A percentile compares a stretch with the other conserved stretches of the same genome.
Conservation (phyloP, 2,888 invertebrate species). For the Calliopum simillimum region DNA sequence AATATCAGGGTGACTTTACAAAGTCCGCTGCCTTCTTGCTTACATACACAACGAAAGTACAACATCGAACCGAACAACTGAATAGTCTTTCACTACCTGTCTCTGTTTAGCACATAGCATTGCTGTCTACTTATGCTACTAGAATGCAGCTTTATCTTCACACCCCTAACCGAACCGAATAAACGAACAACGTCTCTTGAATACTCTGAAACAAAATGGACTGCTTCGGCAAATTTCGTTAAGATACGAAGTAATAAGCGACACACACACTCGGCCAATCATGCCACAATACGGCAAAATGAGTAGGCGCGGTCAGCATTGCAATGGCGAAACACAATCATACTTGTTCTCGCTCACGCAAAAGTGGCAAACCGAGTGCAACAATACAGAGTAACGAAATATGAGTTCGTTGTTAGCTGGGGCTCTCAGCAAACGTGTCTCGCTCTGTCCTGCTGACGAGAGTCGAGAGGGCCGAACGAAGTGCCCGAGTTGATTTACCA, state of each 20-base stretch:
- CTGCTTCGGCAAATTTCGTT: slow-evolving; percentile 40
- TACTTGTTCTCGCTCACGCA: slow-evolving; percentile 42
- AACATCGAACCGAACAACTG: too few relatives aligned
- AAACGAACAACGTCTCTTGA: too few relatives aligned
- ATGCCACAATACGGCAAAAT: slow-evolving; percentile 53
- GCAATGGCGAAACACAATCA: slow-evolving; percentile 54
- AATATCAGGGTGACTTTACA: too few relatives aligned
- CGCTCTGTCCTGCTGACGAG: slow-evolving; percentile 24
- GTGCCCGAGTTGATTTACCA: slow-evolving; percentile 20
- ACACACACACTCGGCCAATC: slow-evolving; percentile 54
- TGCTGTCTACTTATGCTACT: too few relatives aligned
- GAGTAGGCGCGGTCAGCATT: slow-evolving; percentile 56
- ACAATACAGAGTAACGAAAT: too few relatives aligned
- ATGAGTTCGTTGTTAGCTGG: too few relatives aligned
- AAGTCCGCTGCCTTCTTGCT: too few relatives aligned
- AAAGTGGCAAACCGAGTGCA: slow-evolving; percentile 14
- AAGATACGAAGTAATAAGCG: slow-evolving; percentile 29
- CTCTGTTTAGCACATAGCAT: too few relatives aligned
- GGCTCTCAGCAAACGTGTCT: slow-evolving; percentile 31
- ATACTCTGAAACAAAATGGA: slow-evolving; percentile 34
- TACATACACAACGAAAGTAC: too few relatives aligned
- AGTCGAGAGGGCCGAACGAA: slow-evolving; percentile 7
- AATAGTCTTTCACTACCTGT: too few relatives aligned
- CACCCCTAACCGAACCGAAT: too few relatives aligned
- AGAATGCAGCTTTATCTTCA: too few relatives aligned